A percentile compares a stretch with the other conserved stretches of the same genome.
Evolutionary conservation across 2,888 invertebrate genomes (phyloP).

Genomic region (Tetranychus piercei): DNA sequence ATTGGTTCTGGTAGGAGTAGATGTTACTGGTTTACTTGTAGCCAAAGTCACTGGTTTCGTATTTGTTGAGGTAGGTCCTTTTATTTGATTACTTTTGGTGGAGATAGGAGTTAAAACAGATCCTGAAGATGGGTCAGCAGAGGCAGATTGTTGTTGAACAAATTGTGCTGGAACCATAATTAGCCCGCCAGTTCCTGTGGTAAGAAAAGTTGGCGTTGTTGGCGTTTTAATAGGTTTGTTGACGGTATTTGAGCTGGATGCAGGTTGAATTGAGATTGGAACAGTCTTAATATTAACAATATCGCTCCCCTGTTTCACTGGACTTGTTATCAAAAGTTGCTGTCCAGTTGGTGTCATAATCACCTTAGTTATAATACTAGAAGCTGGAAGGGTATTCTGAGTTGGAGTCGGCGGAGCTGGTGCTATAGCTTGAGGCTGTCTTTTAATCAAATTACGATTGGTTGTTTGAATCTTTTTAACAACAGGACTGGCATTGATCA

Average conservation of each 20-base stretch:
- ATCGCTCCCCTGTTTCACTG: slow-evolving; percentile 1
- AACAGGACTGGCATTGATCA: background rate
- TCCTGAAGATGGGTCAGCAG: background rate
- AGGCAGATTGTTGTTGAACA: slow-evolving; percentile 9
- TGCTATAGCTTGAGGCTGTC: slow-evolving; percentile 8
- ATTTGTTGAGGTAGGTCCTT: background rate
- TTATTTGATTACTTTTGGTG: slow-evolving; percentile 6
- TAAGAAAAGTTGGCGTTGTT: background rate
- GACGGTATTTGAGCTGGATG: background rate
- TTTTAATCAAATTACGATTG: background rate
- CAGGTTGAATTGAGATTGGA: background rate
- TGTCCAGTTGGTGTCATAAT: slow-evolving; percentile 13
- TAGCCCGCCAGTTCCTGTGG: background rate
- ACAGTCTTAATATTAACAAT: background rate
- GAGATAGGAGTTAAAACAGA: slow-evolving; percentile 10
- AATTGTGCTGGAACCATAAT: slow-evolving; percentile 7
- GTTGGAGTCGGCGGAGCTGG: slow-evolving; percentile 1
- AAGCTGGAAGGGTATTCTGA: background rate
- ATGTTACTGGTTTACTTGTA: background rate
- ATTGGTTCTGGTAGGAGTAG: slow-evolving; percentile 13
- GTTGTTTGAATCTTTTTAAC: background rate
- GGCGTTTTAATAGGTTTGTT: background rate
- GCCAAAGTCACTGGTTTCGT: slow-evolving; percentile 14
- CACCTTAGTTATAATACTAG: slow-evolving; percentile 5
- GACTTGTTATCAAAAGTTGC: slow-evolving; percentile 13